Conservation (phyloP, 1,140 invertebrate genomes). For the Solenopsis invicta region DNA sequence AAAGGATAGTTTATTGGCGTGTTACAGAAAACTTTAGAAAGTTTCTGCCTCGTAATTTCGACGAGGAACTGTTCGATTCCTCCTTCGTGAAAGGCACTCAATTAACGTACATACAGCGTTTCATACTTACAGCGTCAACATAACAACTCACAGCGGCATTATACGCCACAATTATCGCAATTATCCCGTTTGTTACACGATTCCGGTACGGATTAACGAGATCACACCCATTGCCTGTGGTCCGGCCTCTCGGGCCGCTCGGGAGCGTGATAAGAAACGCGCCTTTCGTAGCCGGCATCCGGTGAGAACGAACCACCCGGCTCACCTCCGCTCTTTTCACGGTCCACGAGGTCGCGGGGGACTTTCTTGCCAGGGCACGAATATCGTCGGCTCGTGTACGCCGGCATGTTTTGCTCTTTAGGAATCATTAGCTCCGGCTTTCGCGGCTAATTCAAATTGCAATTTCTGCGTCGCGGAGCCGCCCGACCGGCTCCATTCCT, state of each 20-base stretch:
- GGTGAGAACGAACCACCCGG: constrained; percentile 43
- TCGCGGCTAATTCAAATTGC: constrained; percentile 86
- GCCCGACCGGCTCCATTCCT: constrained; percentile 64
- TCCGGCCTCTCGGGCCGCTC: not conserved
- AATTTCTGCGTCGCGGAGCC: constrained; percentile 79
- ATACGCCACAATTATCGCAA: constrained; percentile 59
- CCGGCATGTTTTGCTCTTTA: constrained; percentile 79
- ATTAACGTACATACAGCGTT: not conserved
- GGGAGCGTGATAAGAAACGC: constrained; percentile 40
- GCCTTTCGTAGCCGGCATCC: constrained; percentile 54
- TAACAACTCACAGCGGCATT: constrained; percentile 35
- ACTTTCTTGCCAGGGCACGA: constrained; percentile 73
- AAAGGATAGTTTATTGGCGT: not conserved
- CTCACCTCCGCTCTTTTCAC: constrained; percentile 63
- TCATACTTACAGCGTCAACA: not conserved
- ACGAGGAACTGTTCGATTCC: not conserved
- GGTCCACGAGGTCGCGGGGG: constrained; percentile 47
- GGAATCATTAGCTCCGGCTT: constrained; percentile 85
- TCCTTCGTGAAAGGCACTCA: not conserved
- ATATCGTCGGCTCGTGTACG: constrained; percentile 73
- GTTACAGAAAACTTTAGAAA: not conserved
- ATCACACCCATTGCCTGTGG: constrained; percentile 46
- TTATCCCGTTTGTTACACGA: constrained; percentile 23
- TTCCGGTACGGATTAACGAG: constrained; percentile 45
- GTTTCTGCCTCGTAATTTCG: not conserved